Conservation (phyloP, 37 sponge, comb jelly and placozoan species). For the Halisarca cf. caerulea region DNA sequence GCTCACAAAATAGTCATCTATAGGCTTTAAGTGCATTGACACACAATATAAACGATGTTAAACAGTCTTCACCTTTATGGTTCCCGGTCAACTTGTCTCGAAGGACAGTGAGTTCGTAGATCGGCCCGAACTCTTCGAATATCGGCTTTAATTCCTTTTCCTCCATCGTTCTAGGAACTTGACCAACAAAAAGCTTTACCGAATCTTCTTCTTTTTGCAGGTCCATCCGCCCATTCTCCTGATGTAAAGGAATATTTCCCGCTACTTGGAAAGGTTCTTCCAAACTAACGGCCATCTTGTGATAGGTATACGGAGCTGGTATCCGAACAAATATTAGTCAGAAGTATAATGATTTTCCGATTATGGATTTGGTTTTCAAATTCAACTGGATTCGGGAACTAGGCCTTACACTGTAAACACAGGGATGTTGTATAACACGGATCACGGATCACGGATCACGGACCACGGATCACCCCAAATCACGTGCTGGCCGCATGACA, state of each 20-base stretch:
- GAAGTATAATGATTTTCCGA: not conserved
- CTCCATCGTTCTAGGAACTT: slow-evolving; percentile 77
- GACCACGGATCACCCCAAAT: no score
- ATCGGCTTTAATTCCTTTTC: slow-evolving; percentile 68
- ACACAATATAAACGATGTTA: not conserved
- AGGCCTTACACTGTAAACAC: no score
- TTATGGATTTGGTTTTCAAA: no score
- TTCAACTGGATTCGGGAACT: no score
- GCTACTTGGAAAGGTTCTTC: not conserved
- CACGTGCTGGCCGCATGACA: no score
- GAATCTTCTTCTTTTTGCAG: slow-evolving; percentile 49
- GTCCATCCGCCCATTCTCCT: slow-evolving; percentile 11
- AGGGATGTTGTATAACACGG: no score
- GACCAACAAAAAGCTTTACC: slow-evolving; percentile 94
- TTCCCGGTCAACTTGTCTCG: slow-evolving; percentile 63
- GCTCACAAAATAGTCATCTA: no score
- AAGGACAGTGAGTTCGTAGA: slow-evolving; percentile 72
- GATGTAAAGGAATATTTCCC: not conserved
- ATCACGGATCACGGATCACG: no score
- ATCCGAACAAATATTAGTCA: not conserved
- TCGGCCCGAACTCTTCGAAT: slow-evolving; percentile 80
- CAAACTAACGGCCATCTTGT: slow-evolving; percentile 27
- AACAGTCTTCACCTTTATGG: slow-evolving; percentile 65
- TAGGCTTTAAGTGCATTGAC: no score
- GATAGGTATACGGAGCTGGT: not conserved